Conservation (phyloP, 92 coral and sea anemone genomes). For the Porites cylindrica region DNA sequence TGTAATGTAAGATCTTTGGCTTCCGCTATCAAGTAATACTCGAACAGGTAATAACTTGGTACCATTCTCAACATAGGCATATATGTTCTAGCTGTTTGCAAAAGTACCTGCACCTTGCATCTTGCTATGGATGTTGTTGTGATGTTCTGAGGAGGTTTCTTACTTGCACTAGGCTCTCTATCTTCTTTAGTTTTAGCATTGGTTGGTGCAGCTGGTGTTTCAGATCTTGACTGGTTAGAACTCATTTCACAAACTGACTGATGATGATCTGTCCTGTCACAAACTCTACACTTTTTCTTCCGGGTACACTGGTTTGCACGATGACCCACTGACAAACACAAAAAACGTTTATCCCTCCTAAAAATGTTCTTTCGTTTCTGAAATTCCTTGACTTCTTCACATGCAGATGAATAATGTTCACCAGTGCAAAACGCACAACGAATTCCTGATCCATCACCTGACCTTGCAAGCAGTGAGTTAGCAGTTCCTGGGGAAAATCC, state of each 20-base stretch:
- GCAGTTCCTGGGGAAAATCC: too few relatives aligned
- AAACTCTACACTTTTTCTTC: too few relatives aligned
- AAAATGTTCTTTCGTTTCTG: background rate
- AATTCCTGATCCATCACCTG: background rate
- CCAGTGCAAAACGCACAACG: background rate
- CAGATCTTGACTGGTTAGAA: too few relatives aligned
- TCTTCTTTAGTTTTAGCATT: too few relatives aligned
- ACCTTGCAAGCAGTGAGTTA: too few relatives aligned
- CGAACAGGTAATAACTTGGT: background rate
- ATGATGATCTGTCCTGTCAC: too few relatives aligned
- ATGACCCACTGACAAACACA: too few relatives aligned
- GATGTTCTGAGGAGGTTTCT: background rate
- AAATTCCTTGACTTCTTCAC: background rate
- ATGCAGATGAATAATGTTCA: background rate
- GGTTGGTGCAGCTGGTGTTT: background rate
- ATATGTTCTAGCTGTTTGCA: background rate
- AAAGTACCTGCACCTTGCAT: too few relatives aligned
- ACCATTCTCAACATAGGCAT: background rate
- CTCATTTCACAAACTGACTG: too few relatives aligned
- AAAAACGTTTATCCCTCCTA: background rate
- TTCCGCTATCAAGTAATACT: too few relatives aligned
- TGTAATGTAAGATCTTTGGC: background rate
- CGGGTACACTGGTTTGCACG: too few relatives aligned
- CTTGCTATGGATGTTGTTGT: too few relatives aligned
- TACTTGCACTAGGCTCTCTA: background rate